Conservation (phyloP, 23 tunicate species). For the Corella eumyota region DNA sequence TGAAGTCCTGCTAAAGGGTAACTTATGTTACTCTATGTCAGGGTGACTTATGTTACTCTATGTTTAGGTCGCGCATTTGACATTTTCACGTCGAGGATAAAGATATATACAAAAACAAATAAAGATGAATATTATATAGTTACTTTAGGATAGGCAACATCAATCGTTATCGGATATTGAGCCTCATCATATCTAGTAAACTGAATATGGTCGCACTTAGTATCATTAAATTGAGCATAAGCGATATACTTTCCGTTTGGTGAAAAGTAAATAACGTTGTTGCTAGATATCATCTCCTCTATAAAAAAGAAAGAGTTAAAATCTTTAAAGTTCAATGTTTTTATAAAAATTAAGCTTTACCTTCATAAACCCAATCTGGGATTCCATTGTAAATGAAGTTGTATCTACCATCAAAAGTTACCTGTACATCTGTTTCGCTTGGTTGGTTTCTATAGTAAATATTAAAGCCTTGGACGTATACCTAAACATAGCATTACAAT, state of each 20-base stretch:
- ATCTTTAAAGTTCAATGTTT: not conserved
- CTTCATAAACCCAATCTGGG: constrained; percentile 95
- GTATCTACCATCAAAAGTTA: constrained; percentile 33
- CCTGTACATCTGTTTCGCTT: not conserved
- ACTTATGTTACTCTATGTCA: too few relatives aligned
- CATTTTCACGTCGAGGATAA: too few relatives aligned
- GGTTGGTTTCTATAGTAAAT: constrained; percentile 32
- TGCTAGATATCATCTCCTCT: constrained; percentile 84
- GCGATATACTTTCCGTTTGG: constrained; percentile 43
- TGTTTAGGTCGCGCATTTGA: too few relatives aligned
- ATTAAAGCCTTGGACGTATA: constrained; percentile 47
- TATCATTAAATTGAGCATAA: constrained; percentile 58
- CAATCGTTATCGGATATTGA: constrained; percentile 32
- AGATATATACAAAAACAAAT: not conserved
- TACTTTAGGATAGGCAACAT: constrained; percentile 66
- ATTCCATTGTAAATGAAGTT: constrained; percentile 72
- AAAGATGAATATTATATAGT: not conserved
- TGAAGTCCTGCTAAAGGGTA: too few relatives aligned
- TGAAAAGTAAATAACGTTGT: constrained; percentile 66
- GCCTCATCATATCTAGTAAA: constrained; percentile 29
- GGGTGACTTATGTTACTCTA: too few relatives aligned
- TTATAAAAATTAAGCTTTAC: constrained; percentile 6
- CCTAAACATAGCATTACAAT: too few relatives aligned
- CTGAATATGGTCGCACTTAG: constrained; percentile 38
- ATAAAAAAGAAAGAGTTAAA: not conserved